Evolutionary conservation across 2,888 invertebrate species (phyloP).

Genomic region (Cryptophagus acutangulus): DNA sequence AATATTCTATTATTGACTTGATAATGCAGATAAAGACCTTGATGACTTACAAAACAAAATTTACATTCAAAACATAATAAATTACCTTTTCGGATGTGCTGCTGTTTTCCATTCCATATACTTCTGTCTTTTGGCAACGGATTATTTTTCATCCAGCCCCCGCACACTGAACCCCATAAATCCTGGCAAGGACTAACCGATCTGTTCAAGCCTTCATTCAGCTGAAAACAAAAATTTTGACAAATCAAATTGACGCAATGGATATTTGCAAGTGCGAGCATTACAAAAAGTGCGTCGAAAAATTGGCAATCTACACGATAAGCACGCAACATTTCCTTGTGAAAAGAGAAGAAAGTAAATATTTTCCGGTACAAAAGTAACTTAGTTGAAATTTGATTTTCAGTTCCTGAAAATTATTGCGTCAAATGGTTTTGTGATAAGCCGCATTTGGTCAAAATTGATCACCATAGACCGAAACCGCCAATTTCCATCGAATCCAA

Average conservation of each 20-base stretch:
- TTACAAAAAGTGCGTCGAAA: slow-evolving; percentile 21
- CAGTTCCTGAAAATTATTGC: slow-evolving; percentile 26
- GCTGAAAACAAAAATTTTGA: slow-evolving; percentile 41
- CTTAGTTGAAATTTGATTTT: slow-evolving; percentile 6
- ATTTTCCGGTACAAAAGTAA: too few relatives aligned
- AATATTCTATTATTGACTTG: too few relatives aligned
- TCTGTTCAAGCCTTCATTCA: slow-evolving; percentile 47
- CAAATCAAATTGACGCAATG: slow-evolving; percentile 20
- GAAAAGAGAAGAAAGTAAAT: slow-evolving; percentile 11
- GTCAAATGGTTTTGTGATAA: slow-evolving; percentile 21
- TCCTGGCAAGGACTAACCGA: slow-evolving; percentile 51
- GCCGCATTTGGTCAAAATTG: slow-evolving; percentile 11
- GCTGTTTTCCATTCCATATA: slow-evolving; percentile 47
- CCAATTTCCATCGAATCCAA: slow-evolving; percentile 19
- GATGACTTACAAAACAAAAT: too few relatives aligned
- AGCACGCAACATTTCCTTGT: slow-evolving; percentile 18
- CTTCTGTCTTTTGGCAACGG: slow-evolving; percentile 47
- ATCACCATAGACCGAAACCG: not conserved
- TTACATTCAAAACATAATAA: too few relatives aligned
- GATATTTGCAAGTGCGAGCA: slow-evolving; percentile 29
- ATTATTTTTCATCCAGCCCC: slow-evolving; percentile 49
- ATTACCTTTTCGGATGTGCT: slow-evolving; percentile 45
- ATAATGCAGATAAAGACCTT: too few relatives aligned
- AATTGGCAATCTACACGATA: slow-evolving; percentile 21
- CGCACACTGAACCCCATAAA: slow-evolving; percentile 51